Conservation (phyloP, 2,113 vertebrate species). For the Atractosteus spatula region DNA sequence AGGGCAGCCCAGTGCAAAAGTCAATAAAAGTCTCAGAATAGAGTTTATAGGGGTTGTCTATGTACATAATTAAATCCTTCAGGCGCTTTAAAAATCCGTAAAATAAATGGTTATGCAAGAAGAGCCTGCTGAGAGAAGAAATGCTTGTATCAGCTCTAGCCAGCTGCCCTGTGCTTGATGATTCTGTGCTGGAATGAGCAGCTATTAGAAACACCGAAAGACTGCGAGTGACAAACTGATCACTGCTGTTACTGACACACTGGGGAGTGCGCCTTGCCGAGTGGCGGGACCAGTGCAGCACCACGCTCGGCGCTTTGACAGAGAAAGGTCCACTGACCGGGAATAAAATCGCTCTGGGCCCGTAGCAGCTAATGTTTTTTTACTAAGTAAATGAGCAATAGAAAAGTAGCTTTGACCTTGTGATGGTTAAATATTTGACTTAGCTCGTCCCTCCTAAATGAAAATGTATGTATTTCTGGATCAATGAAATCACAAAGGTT, state of each 20-base stretch:
- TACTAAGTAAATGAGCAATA: slow-evolving; percentile 34
- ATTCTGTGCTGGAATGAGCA: slow-evolving; percentile 73
- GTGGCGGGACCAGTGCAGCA: slow-evolving; percentile 77
- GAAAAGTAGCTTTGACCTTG: slow-evolving; percentile 42
- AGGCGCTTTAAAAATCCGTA: slow-evolving; percentile 87
- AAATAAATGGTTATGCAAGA: slow-evolving; percentile 90
- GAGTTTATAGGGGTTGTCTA: slow-evolving; percentile 97
- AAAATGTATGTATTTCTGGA: slow-evolving; percentile 54
- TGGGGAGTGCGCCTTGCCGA: slow-evolving; percentile 79
- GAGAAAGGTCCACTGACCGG: slow-evolving; percentile 55
- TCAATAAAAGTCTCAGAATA: slow-evolving; percentile 97
- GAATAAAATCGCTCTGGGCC: too few species aligned
- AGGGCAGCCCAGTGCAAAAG: slow-evolving; percentile 86
- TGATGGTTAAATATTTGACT: slow-evolving; percentile 46
- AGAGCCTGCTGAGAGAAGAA: slow-evolving; percentile 82
- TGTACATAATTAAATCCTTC: slow-evolving; percentile 98
- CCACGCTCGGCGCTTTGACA: slow-evolving; percentile 55
- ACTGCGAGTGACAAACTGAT: slow-evolving; percentile 76
- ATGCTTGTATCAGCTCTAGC: slow-evolving; percentile 81
- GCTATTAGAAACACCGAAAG: slow-evolving; percentile 71
- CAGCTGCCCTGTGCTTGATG: slow-evolving; percentile 68
- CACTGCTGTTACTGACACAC: slow-evolving; percentile 81
- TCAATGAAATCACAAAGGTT: slow-evolving; percentile 72
- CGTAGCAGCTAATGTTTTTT: too few species aligned
- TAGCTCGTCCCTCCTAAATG: slow-evolving; percentile 40